phyloP scores from a whole-genome alignment of 1,140 invertebrate species.

The Belonocnema kinseyi region DNA sequence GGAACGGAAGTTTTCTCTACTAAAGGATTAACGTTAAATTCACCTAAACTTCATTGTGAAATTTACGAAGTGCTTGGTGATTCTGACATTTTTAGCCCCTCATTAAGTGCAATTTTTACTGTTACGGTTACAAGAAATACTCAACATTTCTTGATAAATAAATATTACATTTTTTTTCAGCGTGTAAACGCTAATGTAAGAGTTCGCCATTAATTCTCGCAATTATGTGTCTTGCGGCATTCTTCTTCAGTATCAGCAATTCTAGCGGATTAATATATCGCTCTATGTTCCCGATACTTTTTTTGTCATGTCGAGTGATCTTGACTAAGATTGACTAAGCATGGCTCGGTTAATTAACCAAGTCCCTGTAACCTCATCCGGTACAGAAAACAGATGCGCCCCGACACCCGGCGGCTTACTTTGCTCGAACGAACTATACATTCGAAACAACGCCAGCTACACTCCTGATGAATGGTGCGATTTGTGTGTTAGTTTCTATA shows the following conservation, averaged over 20 bases:
- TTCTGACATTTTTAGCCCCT: no score
- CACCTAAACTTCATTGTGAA: no score
- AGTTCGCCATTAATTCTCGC: background rate
- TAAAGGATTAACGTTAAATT: no score
- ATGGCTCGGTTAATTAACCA: constrained; percentile 54
- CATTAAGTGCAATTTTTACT: no score
- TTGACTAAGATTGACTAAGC: constrained; percentile 56
- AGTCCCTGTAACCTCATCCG: constrained; percentile 24
- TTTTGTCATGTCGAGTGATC: constrained; percentile 48
- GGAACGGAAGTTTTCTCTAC: no score
- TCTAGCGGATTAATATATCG: background rate
- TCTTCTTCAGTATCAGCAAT: background rate
- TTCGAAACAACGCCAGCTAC: background rate
- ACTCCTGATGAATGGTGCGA: background rate
- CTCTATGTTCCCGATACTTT: constrained; percentile 20
- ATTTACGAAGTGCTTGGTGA: no score
- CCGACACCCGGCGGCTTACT: constrained; percentile 47
- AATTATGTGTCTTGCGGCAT: background rate
- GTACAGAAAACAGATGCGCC: background rate
- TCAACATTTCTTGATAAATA: no score
- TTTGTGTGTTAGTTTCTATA: background rate
- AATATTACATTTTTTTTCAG: no score
- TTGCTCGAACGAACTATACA: constrained; percentile 42
- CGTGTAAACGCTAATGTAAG: background rate
- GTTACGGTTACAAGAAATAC: no score